These are phyloP conservation scores for Oxytorus armatus DNA, from an alignment of 2,888 invertebrate genomes.

Conservation along the genomic window DNA sequence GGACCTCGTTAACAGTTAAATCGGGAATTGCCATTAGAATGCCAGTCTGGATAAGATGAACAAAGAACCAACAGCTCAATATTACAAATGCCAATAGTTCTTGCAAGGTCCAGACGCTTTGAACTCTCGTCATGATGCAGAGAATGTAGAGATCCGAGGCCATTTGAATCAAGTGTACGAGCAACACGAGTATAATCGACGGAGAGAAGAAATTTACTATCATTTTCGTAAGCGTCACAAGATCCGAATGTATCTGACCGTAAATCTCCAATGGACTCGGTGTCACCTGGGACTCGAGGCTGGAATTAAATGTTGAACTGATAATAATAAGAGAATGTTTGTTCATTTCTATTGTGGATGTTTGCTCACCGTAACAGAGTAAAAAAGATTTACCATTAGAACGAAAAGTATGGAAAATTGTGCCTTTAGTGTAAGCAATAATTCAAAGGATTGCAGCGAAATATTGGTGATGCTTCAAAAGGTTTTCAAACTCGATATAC, in stretches of 20 bases:
- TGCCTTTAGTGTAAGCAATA: no score
- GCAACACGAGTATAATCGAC: slow-evolving; percentile 51
- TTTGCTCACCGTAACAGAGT: no score
- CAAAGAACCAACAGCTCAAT: slow-evolving; percentile 42
- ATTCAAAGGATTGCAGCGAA: no score
- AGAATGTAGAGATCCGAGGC: slow-evolving; percentile 60
- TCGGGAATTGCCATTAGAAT: slow-evolving; percentile 50
- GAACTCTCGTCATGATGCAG: slow-evolving; percentile 35
- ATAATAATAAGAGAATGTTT: background rate
- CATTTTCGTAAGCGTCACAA: slow-evolving; percentile 50
- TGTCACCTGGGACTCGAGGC: slow-evolving; percentile 33
- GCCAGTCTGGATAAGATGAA: slow-evolving; percentile 43
- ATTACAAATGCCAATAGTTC: slow-evolving; percentile 6
- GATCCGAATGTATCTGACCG: slow-evolving; percentile 62
- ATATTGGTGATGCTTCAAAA: no score
- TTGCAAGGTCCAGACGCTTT: background rate
- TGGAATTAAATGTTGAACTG: slow-evolving; percentile 39
- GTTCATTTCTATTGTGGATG: no score
- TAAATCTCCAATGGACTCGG: slow-evolving; percentile 42
- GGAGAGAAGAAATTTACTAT: slow-evolving; percentile 58
- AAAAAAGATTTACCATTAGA: no score
- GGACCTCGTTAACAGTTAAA: slow-evolving; percentile 59
- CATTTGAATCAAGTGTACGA: slow-evolving; percentile 53
- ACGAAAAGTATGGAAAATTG: no score
- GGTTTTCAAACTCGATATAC: no score